A percentile compares a stretch with the other conserved stretches of the same genome.
These are phyloP conservation scores for Girardinus metallicus DNA, from an alignment of 2,797 vertebrate genomes.

Conservation along the genomic window DNA sequence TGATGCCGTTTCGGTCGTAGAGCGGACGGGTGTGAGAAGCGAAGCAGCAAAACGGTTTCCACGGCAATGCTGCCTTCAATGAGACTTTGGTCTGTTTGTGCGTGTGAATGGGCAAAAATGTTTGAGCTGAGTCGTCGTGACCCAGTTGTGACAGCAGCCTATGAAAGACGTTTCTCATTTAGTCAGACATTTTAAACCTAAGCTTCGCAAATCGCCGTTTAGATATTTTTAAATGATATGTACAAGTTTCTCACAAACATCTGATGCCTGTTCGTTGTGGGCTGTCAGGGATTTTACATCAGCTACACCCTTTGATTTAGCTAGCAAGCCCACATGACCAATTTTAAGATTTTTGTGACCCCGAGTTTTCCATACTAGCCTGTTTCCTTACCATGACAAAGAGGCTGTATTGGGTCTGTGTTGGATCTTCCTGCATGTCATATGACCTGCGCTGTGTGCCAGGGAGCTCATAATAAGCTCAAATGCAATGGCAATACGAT, in stretches of 20 bases:
- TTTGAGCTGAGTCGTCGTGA: conserved; percentile 29
- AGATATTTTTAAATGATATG: neutral
- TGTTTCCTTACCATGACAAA: neutral
- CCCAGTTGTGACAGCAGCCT: conserved; percentile 28
- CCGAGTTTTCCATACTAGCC: neutral
- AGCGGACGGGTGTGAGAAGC: conserved; percentile 6
- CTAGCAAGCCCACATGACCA: neutral
- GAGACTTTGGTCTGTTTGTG: conserved; percentile 47
- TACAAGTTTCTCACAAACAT: neutral
- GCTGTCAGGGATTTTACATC: neutral
- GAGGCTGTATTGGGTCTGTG: neutral
- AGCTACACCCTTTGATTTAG: neutral
- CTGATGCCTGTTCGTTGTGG: neutral
- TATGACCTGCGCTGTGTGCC: neutral
- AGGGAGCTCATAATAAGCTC: neutral
- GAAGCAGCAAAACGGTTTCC: conserved; percentile 33
- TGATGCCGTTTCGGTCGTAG: conserved; percentile 17
- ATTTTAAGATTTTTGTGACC: neutral
- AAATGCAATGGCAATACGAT: neutral
- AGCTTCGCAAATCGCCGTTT: neutral
- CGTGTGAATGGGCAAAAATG: conserved; percentile 42
- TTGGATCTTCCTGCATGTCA: neutral
- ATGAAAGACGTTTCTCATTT: neutral
- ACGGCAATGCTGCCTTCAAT: conserved; percentile 41
- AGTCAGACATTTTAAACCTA: neutral